Percentiles rank a stretch among this genome's conserved stretches.
Conservation (phyloP, 2,797 vertebrate genomes). For the Amblyraja radiata region DNA sequence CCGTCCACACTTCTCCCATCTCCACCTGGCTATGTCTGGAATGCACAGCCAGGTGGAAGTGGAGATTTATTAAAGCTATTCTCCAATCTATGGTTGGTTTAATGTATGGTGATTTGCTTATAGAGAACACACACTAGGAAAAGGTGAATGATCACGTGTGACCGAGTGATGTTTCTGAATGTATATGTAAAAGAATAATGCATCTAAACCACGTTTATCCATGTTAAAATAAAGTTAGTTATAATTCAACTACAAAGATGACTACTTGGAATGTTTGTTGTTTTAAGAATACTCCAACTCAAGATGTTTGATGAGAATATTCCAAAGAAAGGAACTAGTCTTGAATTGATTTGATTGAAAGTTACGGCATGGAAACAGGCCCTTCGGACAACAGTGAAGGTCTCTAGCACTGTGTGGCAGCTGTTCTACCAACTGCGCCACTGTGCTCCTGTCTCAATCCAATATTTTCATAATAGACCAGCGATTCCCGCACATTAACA, state of each 20-base stretch:
- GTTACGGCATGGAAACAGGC: no score
- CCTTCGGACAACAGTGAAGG: no score
- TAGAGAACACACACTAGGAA: conserved; percentile 33
- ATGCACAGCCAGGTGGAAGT: not conserved
- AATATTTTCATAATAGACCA: not conserved
- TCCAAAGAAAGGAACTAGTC: no score
- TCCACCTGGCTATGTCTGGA: not conserved
- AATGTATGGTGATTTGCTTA: conserved; percentile 17
- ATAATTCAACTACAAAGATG: conserved; percentile 25
- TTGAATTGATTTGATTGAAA: no score
- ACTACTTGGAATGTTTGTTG: not conserved
- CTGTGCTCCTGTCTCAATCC: no score
- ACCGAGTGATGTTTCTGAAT: conserved; percentile 15
- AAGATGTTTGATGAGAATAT: no score
- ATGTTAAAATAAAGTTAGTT: conserved; percentile 33
- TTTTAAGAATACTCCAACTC: not conserved
- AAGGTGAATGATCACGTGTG: conserved; percentile 24
- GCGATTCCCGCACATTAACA: no score
- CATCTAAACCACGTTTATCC: conserved; percentile 28
- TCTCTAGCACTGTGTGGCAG: no score
- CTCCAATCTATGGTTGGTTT: not conserved
- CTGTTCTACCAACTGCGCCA: no score
- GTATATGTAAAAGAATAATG: conserved; percentile 36
- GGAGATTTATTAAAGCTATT: conserved; percentile 10
- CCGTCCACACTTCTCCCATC: not conserved